Percentiles rank a stretch among this genome's conserved stretches.
Conservation (phyloP, 2,113 vertebrate genomes). For the Neogale vison region DNA sequence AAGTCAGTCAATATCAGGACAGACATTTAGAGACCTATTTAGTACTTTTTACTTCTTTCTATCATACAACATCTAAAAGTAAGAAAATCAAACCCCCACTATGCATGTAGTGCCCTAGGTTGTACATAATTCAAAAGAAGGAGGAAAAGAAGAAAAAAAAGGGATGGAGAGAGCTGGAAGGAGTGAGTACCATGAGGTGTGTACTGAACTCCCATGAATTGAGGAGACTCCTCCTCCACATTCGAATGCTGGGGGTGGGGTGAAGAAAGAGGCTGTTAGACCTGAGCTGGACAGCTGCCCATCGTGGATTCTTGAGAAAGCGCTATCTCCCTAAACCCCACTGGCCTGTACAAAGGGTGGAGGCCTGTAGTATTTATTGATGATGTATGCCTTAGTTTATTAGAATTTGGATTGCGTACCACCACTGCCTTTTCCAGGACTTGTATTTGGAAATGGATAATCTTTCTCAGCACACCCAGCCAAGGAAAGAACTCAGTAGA, state of each 20-base stretch:
- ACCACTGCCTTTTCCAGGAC: background rate
- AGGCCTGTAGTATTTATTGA: background rate
- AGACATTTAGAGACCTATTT: background rate
- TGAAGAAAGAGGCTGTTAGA: background rate
- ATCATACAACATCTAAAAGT: background rate
- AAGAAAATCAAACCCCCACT: background rate
- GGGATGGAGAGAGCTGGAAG: background rate
- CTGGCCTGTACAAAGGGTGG: background rate
- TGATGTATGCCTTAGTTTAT: background rate
- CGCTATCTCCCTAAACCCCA: background rate
- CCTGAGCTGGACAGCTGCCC: background rate
- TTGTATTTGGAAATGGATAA: slow-evolving; percentile 14
- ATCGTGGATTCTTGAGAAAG: background rate
- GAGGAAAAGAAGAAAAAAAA: background rate
- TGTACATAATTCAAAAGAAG: background rate
- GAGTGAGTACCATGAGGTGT: background rate
- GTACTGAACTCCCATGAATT: background rate
- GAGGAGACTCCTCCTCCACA: background rate
- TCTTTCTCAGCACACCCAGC: background rate
- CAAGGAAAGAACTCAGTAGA: background rate
- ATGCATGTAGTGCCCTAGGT: background rate
- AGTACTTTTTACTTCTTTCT: background rate
- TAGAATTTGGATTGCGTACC: background rate
- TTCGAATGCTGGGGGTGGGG: background rate
- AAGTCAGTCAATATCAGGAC: background rate